Conservation (phyloP, 92 coral and sea anemone species). For the Virgularia gustaviana region DNA sequence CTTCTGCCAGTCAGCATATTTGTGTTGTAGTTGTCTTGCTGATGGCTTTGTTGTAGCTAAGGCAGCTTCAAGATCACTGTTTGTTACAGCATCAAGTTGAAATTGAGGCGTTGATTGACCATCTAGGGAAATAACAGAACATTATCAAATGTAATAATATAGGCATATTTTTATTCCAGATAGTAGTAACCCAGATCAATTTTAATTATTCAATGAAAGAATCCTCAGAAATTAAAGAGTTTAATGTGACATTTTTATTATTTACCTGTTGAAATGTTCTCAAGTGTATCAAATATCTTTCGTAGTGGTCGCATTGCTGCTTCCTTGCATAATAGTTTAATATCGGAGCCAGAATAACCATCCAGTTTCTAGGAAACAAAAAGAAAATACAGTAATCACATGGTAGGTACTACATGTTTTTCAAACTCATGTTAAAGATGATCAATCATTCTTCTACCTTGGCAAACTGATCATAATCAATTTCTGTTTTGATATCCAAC, state of each 20-base stretch:
- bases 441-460: conserved; percentile 44
- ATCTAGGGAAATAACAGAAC: conserved; percentile 48
- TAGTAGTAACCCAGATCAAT: neutral
- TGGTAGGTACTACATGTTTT: neutral
- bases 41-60: conserved; percentile 93
- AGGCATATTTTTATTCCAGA: too few species aligned
- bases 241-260: neutral
- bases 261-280: conserved; percentile 73
- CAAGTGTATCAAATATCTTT: conserved; percentile 85
- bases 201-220: neutral
- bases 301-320: conserved; percentile 98
- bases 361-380: conserved; percentile 62
- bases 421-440: neutral
- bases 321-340: conserved; percentile 84
- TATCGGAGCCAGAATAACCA: conserved; percentile 98
- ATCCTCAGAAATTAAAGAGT: neutral
- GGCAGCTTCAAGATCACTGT: conserved; percentile 92
- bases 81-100: conserved; percentile 82
- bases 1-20: conserved; percentile 94
- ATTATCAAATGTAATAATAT: neutral
- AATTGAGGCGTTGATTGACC: conserved; percentile 78
- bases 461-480: conserved; percentile 80
- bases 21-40: conserved; percentile 83
- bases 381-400: neutral
- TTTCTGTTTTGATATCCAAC: conserved; percentile 79